Evolutionary conservation across 2,113 vertebrate species (phyloP).

Genomic region (Upupa epops): DNA sequence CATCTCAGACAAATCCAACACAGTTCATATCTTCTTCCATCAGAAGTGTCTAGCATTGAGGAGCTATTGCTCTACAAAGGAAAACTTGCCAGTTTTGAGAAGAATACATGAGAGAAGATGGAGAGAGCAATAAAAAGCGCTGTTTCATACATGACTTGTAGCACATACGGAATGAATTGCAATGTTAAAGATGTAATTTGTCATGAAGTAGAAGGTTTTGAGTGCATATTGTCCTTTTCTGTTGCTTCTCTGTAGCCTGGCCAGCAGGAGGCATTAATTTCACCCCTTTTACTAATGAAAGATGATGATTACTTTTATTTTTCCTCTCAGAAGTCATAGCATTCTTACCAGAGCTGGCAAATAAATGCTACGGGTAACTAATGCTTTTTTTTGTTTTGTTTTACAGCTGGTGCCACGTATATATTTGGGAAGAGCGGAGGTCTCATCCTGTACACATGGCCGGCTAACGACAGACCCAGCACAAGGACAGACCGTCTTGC

Average conservation of each 20-base stretch:
- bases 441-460: constrained; percentile 96
- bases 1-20: too few species aligned
- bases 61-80: neutral
- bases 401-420: constrained; percentile 91
- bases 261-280: neutral
- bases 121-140: neutral
- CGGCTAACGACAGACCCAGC: constrained; percentile 94
- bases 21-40: neutral
- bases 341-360: neutral
- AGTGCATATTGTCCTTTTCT: neutral
- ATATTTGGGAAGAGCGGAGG: constrained; percentile 97
- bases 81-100: neutral
- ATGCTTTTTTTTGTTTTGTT: constrained; percentile 24
- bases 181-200: neutral
- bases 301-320: neutral
- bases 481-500: constrained; percentile 94
- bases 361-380: neutral
- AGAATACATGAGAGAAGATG: neutral
- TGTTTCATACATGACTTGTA: neutral
- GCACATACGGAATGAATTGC: neutral
- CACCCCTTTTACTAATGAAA: neutral
- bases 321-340: neutral
- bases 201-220: neutral
- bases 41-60: neutral
- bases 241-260: neutral